Base-by-base conservation (phyloP, 2,888 invertebrate species). In the Scaptomyza parva region DNA sequence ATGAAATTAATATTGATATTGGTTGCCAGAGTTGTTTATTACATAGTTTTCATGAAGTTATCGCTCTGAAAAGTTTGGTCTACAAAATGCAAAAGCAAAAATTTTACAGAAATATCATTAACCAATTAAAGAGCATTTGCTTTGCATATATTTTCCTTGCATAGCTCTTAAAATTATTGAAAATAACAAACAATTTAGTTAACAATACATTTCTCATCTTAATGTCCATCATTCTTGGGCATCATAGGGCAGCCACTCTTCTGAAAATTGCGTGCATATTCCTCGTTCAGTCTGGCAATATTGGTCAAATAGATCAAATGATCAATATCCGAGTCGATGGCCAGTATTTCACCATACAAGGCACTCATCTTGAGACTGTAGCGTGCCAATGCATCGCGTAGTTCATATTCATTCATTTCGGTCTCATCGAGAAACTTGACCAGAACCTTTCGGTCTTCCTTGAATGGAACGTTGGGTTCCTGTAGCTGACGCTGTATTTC, bases 391-490 rank as follows among this genome's bases (percentile, higher is more conserved):
- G 79, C 76, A 35, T 57, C 30, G 0, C 62, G 43, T 3, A 70
- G 37, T 2, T 70, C 50, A 0, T 43, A 60, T 30, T 76, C 68
- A 20, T 43, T 51, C 1, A 18, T 37, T 7, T 84, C 67, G 0
- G 57, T 40, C 14, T 80, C 81, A 22, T 84, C 81, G 18, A 37
- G 17, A 22, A 80, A 76, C 22, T 65, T 57, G 1, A 81, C 45
- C 8, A 37, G 12, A 0, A 80, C 24, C n/a, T 48, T 70, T 0
- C 9, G 7, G 0, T 26, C 39, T 0, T 7, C 45, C 2, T 22
- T 14, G 35, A 41, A 62, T 2, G 45, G 26, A 3, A 28, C 6
- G 1, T 17, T 40, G 0, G 55, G 48, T 0, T 40, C 8, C 9
- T 51, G 44, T 0, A 72, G 39, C 14, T 81, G 60, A 0, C 40